Conservation (phyloP, 2,888 invertebrate species). For the Formica aserva region DNA sequence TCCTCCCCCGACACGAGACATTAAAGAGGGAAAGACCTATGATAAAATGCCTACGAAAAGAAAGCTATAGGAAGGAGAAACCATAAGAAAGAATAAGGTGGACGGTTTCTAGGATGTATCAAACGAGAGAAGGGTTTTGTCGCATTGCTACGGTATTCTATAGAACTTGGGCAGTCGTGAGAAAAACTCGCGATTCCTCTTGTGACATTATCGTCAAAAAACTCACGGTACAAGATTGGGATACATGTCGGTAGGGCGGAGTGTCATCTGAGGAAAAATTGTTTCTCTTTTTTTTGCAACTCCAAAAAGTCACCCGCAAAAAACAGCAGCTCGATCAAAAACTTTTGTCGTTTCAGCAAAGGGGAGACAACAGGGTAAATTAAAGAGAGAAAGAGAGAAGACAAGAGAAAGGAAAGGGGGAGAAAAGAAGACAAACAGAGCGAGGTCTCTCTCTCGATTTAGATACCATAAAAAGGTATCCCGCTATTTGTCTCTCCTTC, state of each 20-base stretch:
- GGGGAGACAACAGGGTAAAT: slow-evolving; percentile 19
- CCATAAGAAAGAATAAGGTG: slow-evolving; percentile 72
- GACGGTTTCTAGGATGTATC: slow-evolving; percentile 56
- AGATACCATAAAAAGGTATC: slow-evolving; percentile 34
- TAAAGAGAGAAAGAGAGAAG: slow-evolving; percentile 42
- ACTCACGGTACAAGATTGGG: slow-evolving; percentile 66
- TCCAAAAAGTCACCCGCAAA: slow-evolving; percentile 77
- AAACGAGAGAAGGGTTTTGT: slow-evolving; percentile 50
- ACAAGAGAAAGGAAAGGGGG: slow-evolving; percentile 11
- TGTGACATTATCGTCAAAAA: slow-evolving; percentile 61
- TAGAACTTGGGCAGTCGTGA: slow-evolving; percentile 54
- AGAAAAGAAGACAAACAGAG: slow-evolving; percentile 28
- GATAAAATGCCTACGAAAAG: slow-evolving; percentile 82
- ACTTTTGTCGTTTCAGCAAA: slow-evolving; percentile 52
- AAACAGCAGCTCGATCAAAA: slow-evolving; percentile 72
- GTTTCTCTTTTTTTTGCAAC: slow-evolving; percentile 58
- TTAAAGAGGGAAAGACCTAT: slow-evolving; percentile 82
- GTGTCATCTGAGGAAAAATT: slow-evolving; percentile 65
- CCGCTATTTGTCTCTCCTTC: slow-evolving; percentile 11
- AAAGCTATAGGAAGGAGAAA: slow-evolving; percentile 76
- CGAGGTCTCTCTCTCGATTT: neutral
- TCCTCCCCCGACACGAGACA: slow-evolving; percentile 78
- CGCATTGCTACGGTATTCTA: slow-evolving; percentile 58
- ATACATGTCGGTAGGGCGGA: slow-evolving; percentile 62
- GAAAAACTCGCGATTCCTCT: slow-evolving; percentile 51